These are phyloP conservation scores for Bufotes viridis DNA, from an alignment of 2,797 vertebrate species.

Conservation along the genomic window DNA sequence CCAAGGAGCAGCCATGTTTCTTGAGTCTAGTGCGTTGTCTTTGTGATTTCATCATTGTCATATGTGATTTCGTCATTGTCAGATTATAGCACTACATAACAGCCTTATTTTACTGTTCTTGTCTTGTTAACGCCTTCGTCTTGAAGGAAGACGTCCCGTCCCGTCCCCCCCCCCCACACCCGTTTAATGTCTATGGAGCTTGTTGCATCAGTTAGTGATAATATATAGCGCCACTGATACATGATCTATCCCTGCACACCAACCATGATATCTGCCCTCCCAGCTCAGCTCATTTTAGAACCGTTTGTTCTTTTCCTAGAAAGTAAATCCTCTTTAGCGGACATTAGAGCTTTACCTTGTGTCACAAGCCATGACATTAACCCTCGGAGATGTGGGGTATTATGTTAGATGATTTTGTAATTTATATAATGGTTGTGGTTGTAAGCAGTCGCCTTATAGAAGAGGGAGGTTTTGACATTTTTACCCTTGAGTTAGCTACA, in stretches of 20 bases:
- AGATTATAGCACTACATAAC: not conserved
- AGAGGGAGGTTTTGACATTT: not conserved
- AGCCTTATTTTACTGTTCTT: not conserved
- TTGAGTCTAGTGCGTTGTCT: not conserved
- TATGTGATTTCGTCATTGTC: not conserved
- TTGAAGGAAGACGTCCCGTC: not conserved
- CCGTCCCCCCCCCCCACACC: not conserved
- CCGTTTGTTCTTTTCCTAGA: conserved; percentile 44
- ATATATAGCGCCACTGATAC: not conserved
- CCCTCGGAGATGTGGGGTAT: not conserved
- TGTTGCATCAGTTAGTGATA: not conserved
- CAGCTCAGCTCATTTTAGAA: not conserved
- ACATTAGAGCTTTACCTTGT: conserved; percentile 28
- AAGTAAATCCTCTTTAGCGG: conserved; percentile 32
- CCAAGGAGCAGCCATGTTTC: conserved; percentile 4
- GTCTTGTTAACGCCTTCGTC: not conserved
- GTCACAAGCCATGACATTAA: conserved; percentile 18
- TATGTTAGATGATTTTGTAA: conserved; percentile 20
- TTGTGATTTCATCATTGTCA: too few species aligned
- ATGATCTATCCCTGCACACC: not conserved
- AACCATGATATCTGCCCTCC: not conserved
- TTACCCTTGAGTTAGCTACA: not conserved
- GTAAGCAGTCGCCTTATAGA: not conserved
- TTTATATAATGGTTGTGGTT: conserved; percentile 24
- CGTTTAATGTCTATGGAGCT: not conserved